Conservation (phyloP, 1,140 invertebrate species). For the Meloidogyne hapla region DNA sequence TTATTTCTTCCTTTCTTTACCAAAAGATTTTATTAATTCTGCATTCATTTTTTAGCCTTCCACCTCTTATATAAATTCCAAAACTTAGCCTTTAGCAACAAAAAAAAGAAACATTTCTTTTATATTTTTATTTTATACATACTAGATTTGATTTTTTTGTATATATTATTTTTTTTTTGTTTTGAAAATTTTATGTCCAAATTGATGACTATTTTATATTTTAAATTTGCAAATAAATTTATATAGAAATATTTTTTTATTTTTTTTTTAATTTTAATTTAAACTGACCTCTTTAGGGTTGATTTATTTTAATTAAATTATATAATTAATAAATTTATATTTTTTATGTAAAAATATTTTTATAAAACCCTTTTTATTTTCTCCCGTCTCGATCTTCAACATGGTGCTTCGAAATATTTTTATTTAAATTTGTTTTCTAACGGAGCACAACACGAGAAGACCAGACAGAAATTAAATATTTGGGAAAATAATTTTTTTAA, state of each 20-base stretch:
- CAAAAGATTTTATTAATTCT: not conserved
- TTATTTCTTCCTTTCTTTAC: not conserved
- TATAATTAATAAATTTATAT: too few relatives aligned
- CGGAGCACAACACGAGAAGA: slow-evolving; percentile 4
- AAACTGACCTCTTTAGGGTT: too few relatives aligned
- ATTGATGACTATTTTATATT: too few relatives aligned
- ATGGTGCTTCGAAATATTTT: slow-evolving; percentile 1
- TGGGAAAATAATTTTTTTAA: not conserved
- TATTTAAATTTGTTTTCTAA: not conserved
- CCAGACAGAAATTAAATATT: not conserved
- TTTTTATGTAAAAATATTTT: too few relatives aligned
- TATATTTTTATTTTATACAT: not conserved
- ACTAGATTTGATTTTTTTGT: too few relatives aligned
- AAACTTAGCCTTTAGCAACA: not conserved
- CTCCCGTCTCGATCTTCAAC: not conserved
- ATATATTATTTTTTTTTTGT: not conserved
- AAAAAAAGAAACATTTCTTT: not conserved
- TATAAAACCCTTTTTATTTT: too few relatives aligned
- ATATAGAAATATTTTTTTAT: too few relatives aligned
- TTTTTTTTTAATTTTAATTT: too few relatives aligned
- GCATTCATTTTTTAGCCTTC: not conserved
- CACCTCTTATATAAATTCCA: not conserved
- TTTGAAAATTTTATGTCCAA: not conserved
- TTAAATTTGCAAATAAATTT: not conserved
- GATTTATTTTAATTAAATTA: too few relatives aligned